A percentile compares a stretch with the other conserved stretches of the same genome.
phyloP scores from a whole-genome alignment of 1,140 invertebrate species.

The Goniozus legneri region DNA sequence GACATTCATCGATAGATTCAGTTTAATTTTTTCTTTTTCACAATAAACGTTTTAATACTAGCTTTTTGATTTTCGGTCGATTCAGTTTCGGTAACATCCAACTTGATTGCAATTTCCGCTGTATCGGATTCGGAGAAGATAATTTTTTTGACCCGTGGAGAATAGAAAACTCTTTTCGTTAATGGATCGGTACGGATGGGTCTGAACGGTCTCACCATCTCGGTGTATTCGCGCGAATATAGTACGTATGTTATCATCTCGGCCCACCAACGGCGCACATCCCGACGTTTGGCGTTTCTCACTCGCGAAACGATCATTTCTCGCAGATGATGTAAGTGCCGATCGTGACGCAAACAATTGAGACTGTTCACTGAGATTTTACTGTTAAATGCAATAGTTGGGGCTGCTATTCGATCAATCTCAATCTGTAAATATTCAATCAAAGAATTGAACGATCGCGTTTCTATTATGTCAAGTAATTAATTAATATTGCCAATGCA shows the following conservation, averaged over 20 bases:
- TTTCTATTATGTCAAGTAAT: not conserved
- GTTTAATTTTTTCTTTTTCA: no score
- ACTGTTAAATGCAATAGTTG: slow-evolving; percentile 51
- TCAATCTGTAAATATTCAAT: slow-evolving; percentile 30
- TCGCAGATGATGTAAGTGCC: slow-evolving; percentile 24
- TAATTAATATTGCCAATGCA: slow-evolving; percentile 3
- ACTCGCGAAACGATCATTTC: slow-evolving; percentile 19
- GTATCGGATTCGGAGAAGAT: slow-evolving; percentile 6
- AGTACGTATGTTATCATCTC: slow-evolving; percentile 31
- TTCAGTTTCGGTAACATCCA: no score
- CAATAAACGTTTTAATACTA: no score
- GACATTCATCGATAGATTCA: no score
- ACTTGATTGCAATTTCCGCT: no score
- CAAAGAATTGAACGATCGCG: slow-evolving; percentile 5
- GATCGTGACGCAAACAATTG: slow-evolving; percentile 33
- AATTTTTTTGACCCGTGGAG: slow-evolving; percentile 20
- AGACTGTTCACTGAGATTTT: slow-evolving; percentile 8
- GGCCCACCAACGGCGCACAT: slow-evolving; percentile 37
- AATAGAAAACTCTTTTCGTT: slow-evolving; percentile 32
- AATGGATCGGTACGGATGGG: slow-evolving; percentile 30
- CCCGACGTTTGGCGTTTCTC: slow-evolving; percentile 22
- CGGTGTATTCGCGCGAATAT: slow-evolving; percentile 15
- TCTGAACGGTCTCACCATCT: slow-evolving; percentile 21
- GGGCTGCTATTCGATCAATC: slow-evolving; percentile 52
- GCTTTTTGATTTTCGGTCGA: no score